Base-by-base conservation (phyloP, 2,888 invertebrate genomes). In the Perdita meconis region DNA sequence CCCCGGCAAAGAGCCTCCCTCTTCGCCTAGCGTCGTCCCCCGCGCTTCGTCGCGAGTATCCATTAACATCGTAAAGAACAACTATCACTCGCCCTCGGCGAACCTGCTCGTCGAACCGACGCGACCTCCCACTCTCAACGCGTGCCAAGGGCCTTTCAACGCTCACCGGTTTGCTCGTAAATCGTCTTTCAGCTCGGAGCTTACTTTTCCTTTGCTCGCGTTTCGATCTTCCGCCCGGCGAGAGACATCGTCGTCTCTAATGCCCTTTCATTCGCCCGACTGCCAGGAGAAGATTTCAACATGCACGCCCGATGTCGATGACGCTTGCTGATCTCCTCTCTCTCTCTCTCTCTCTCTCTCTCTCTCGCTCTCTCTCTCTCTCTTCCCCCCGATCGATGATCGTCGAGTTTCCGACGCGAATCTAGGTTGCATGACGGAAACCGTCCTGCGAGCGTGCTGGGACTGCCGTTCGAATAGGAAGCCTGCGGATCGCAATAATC, bases 151-250 rank as follows among this genome's bases (percentile, higher is more conserved):
- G 68, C 75, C 74, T 68, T 67, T 56, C 61, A 34, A 34, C 66
- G 61, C 42, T n/a, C 34, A 42, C 6, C 40, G 59, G 55, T 57
- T 22, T 65, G 78, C 74, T 74, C 78, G 83, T 87, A 86, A 83
- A 86, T 84, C 78, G 81, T 78, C 75, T 47, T 55, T 63, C 66
- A 51, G 10, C 44, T 30, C 63, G 42, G 26, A 1, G 19, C 16
- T 34, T 16, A 12, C 10, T 6, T 30, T 30, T 40, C 44, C 19
- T 40, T 30, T 16, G 44, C 16, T 59, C 16, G 19, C 16, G 34
- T 40, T 38, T 56, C 60, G 16, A n/a, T n/a, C n/a, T n/a, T 44
- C 38, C 42, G 47, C 44, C 40, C 34, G n/a, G n/a, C 19, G 1
- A 5, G 24, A 12, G 42, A 40, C 16, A 30, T 12, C n/a, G 24